A percentile compares a stretch with the other conserved stretches of the same genome.
These are phyloP conservation scores for Gymnarchus niloticus DNA, from an alignment of 2,113 vertebrate genomes.

Conservation along the genomic window DNA sequence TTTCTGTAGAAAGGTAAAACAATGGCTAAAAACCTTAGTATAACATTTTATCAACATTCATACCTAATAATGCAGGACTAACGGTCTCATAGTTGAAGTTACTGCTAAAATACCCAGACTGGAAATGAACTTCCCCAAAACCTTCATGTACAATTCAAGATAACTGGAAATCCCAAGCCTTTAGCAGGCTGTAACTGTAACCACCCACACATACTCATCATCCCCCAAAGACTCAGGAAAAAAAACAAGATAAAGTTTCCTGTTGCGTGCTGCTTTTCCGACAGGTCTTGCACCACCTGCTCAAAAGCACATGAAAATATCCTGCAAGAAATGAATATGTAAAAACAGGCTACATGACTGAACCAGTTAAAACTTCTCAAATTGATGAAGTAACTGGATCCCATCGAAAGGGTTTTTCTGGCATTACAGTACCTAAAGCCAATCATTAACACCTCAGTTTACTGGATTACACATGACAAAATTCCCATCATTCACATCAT, in stretches of 20 bases:
- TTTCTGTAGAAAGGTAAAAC: not conserved
- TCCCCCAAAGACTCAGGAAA: not conserved
- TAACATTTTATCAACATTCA: not conserved
- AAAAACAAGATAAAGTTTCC: not conserved
- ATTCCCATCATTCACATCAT: not conserved
- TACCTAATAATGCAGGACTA: not conserved
- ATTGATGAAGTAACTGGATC: not conserved
- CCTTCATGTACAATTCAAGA: not conserved
- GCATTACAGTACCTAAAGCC: not conserved
- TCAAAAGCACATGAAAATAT: not conserved
- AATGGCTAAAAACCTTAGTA: not conserved
- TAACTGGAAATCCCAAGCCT: conserved; percentile 1
- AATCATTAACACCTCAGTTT: not conserved
- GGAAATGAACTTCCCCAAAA: not conserved
- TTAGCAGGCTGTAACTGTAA: not conserved
- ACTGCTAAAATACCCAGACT: not conserved
- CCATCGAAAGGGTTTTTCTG: no score
- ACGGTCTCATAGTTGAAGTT: not conserved
- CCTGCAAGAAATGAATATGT: not conserved
- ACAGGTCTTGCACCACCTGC: not conserved
- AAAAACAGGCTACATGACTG: not conserved
- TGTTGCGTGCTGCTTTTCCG: not conserved
- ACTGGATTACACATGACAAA: no score
- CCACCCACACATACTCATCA: not conserved
- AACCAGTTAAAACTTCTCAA: not conserved